Percentiles rank a stretch among this genome's conserved stretches.
phyloP scores from a whole-genome alignment of 1,140 invertebrate species.

The Leguminivora glycinivorella region DNA sequence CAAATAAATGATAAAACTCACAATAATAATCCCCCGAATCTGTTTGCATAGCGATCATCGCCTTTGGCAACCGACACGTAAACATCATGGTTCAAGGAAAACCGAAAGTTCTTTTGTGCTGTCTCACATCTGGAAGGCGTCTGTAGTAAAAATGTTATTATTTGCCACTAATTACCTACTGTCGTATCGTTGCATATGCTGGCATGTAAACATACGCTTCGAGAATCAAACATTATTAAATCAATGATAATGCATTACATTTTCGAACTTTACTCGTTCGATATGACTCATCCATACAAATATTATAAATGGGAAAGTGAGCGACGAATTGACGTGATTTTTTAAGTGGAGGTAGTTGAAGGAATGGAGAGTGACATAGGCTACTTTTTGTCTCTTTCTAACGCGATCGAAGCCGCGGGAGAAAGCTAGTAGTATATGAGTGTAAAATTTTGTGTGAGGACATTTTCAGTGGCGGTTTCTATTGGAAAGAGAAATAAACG shows the following conservation, averaged over 20 bases:
- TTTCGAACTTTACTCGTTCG: background rate
- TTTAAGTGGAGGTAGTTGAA: no score
- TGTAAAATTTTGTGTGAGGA: background rate
- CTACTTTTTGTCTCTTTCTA: no score
- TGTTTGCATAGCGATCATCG: background rate
- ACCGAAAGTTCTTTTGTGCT: slow-evolving; percentile 18
- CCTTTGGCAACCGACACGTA: slow-evolving; percentile 2
- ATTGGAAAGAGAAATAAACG: background rate
- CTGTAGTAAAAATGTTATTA: slow-evolving; percentile 22
- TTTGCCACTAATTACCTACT: slow-evolving; percentile 2
- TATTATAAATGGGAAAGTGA: no score
- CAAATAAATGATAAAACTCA: background rate
- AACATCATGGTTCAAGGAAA: slow-evolving; percentile 13
- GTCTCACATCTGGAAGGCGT: slow-evolving; percentile 16
- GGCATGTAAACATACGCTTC: background rate
- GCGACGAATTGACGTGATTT: no score
- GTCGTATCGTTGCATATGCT: background rate
- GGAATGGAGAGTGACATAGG: no score
- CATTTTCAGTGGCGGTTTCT: background rate
- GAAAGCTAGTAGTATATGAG: no score
- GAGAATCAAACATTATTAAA: background rate
- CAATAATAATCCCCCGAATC: background rate
- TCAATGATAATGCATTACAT: background rate
- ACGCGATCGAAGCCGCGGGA: no score
- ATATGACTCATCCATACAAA: no score